Base-by-base conservation (phyloP, 2,113 vertebrate species). In the Ancistrus triradiatus region DNA sequence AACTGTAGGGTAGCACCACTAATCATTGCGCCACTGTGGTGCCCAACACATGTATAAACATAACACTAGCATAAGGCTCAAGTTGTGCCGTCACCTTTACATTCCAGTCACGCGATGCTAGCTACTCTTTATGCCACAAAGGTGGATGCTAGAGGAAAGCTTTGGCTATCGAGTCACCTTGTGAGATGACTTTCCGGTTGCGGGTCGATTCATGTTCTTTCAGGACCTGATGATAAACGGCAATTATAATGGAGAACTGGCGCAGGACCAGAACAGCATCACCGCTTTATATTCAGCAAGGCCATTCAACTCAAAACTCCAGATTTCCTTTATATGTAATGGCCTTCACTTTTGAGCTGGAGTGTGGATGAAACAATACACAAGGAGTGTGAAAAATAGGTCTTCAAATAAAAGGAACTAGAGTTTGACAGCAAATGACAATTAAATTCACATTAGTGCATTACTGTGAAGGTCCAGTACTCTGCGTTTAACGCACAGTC, bases 201-300 rank as follows among this genome's bases (percentile, higher is more conserved):
- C 11, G 42, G 52, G 57, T 28, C 66, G n/a, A n/a, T n/a, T n/a
- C n/a, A n/a, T n/a, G n/a, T n/a, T n/a, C n/a, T n/a, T n/a, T n/a
- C 24, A 74, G 63, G 42, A 63, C 59, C 35, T 65, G 25, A 76
- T 71, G 63, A 77, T 76, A 62, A 74, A 73, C 31, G 21, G 40
- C 73, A 63, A 78, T 80, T 80, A 59, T 69, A 77, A 77, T 77
- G 67, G 75, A 70, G 66, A 75, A 59, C 40, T 61, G 69, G 71
- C 71, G 40, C 40, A 31, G 3, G 38, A 50, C 73, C 75, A 81
- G 59, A 63, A 14, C 10, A 60, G 40, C 57, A 47, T 49, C 47
- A 44, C 17, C 17, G 44, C 61, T 76, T 83, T 72, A 68, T 80
- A 62, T 58, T 27, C 69, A 17, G 7, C 7, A 31, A 59, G 55